Conservation (phyloP, 1,140 invertebrate species). For the fruit fly (Drosophila melanogaster) region DNA sequence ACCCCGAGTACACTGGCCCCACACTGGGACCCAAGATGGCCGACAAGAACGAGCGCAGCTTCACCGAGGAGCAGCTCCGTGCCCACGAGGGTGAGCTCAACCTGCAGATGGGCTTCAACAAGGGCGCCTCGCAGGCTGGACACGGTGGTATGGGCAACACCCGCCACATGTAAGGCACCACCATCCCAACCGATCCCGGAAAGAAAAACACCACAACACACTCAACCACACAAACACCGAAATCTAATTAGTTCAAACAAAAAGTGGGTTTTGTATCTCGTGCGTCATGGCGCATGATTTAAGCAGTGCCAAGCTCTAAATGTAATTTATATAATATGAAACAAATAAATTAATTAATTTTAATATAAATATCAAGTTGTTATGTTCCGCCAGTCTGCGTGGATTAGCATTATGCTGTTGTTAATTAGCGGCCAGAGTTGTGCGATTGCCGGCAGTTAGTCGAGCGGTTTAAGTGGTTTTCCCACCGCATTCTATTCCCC, state of each 20-base stretch:
- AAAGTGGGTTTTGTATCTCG: constrained; percentile 63
- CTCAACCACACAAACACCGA: constrained; percentile 35
- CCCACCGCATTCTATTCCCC: no score
- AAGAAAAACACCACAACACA: constrained; percentile 16
- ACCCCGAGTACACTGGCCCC: constrained; percentile 96
- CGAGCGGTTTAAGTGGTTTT: constrained; percentile 63
- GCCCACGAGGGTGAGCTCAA: constrained; percentile 95
- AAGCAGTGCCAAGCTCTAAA: constrained; percentile 63
- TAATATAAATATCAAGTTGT: constrained; percentile 71
- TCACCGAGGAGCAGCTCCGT: constrained; percentile 97
- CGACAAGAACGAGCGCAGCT: constrained; percentile 96
- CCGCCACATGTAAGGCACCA: constrained; percentile 92
- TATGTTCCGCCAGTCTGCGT: constrained; percentile 10
- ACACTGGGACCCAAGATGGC: constrained; percentile 96
- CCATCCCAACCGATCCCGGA: constrained; percentile 8
- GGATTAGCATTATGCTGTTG: constrained; percentile 69
- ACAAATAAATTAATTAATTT: constrained; percentile 82
- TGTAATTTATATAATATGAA: constrained; percentile 83
- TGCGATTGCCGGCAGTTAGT: constrained; percentile 40
- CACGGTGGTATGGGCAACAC: constrained; percentile 97
- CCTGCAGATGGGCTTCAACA: constrained; percentile 98
- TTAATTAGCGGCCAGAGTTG: constrained; percentile 64
- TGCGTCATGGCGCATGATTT: constrained; percentile 48
- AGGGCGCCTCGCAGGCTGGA: constrained; percentile 94
- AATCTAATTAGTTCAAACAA: constrained; percentile 72